Base-by-base conservation (phyloP, 2,888 invertebrate species). In the Nipponacmea schrenckii region DNA sequence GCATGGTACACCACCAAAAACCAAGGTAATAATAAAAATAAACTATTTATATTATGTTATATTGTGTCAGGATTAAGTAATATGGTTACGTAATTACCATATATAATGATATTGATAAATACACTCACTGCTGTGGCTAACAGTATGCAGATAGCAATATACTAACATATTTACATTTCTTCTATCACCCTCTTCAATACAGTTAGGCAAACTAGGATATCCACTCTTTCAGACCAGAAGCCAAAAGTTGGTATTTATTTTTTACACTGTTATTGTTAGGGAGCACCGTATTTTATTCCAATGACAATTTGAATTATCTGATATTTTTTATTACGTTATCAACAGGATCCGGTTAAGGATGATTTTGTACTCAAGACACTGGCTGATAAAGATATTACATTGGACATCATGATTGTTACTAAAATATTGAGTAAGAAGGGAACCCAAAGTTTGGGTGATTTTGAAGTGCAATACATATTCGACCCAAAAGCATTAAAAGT, bases 371-470 rank as follows among this genome's bases (percentile, higher is more conserved):
- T 88, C 44, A 86, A 87, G 39, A 39, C 39, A 39, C 10, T 5
- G 8, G 39, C 89, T 1, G 78, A 81, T 70, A 86, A 85, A 71
- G 74, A 78, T 39, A 72, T 78, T 10, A 87, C 86, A 0, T 70
- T 88, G 45, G 86, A 87, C 71, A 82, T 84, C 14, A 87, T 89
- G 86, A 82, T 86, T 12, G 85, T 89, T 62, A 88, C 87, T 1
- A 85, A 86, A 67, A 78, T 88, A 8, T 80, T 89, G 15, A 87
- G 87, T 64, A 77, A 79, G 44, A 82, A 80, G 62, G 86, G 85
- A 27, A 87, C 87, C 2, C 85, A 87, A 17, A 79, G 85, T 27
- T 80, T 89, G 39, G 88, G 88, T 2, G 84, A 88, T 74, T 88
- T 88, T 78, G 88, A 88, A 73, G 83, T 85, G 24, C 85, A 86